Percentiles rank a stretch among this genome's conserved stretches.
phyloP scores from a whole-genome alignment of 1,140 invertebrate genomes.

The Ptiloglossa arizonensis region DNA sequence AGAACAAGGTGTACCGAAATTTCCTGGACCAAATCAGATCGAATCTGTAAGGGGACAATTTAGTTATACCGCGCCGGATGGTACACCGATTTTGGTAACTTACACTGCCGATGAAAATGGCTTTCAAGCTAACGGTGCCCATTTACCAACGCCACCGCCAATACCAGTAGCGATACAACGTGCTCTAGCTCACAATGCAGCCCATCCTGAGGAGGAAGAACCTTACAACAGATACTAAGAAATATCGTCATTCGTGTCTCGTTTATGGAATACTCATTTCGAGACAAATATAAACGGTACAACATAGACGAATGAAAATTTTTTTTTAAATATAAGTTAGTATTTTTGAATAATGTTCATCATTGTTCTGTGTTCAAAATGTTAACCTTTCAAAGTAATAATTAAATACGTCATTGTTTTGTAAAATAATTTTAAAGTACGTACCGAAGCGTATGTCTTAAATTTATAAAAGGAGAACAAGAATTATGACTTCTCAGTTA shows the following conservation, averaged over 20 bases:
- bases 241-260: neutral
- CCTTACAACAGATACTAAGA: constrained; percentile 59
- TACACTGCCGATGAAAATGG: constrained; percentile 91
- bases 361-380: too few relatives aligned
- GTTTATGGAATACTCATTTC: neutral
- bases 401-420: too few relatives aligned
- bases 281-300: neutral
- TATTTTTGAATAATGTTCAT: neutral
- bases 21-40: constrained; percentile 82
- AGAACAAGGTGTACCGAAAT: constrained; percentile 83
- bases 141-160: constrained; percentile 90
- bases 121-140: constrained; percentile 87
- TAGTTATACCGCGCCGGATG: constrained; percentile 91
- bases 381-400: too few relatives aligned
- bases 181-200: constrained; percentile 79
- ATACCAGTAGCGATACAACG: constrained; percentile 83
- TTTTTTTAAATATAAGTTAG: too few relatives aligned
- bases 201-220: constrained; percentile 79
- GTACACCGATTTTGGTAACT: constrained; percentile 87
- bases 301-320: neutral
- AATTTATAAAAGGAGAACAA: neutral
- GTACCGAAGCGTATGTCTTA: too few relatives aligned
- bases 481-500: too few relatives aligned
- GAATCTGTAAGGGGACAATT: constrained; percentile 88
- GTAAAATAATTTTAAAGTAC: too few relatives aligned